Conservation (phyloP, 2,797 vertebrate genomes). For the Sebastes oblongus region DNA sequence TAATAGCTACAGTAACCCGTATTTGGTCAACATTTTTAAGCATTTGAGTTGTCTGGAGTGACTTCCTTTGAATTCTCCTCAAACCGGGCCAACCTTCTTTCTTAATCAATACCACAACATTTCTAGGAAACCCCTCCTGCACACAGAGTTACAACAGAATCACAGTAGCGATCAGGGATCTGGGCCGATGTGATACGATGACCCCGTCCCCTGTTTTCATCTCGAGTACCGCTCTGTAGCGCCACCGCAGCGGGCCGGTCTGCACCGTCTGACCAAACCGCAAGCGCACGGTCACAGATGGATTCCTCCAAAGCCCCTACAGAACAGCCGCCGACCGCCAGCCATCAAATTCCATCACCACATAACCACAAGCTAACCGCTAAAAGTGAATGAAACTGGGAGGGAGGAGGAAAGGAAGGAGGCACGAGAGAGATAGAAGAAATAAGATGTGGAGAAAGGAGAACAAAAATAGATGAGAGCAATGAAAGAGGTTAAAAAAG, state of each 20-base stretch:
- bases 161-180: background rate
- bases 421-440: conserved; percentile 10
- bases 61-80: background rate
- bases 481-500: background rate
- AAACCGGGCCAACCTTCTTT: background rate
- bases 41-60: background rate
- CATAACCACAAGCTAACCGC: conserved; percentile 68
- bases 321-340: conserved; percentile 62
- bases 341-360: conserved; percentile 68
- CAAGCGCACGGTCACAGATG: conserved; percentile 68
- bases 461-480: background rate
- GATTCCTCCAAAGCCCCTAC: conserved; percentile 66
- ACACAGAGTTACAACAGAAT: background rate
- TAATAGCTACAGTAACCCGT: background rate
- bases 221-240: conserved; percentile 4
- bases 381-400: conserved; percentile 26
- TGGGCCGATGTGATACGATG: conserved; percentile 2
- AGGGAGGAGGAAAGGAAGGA: conserved; percentile 10
- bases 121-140: background rate
- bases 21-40: background rate
- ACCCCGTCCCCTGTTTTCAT: conserved; percentile 34
- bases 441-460: background rate
- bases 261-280: conserved; percentile 61
- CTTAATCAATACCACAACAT: background rate
- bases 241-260: conserved; percentile 39